These are phyloP conservation scores for Charadrius vociferus DNA, from an alignment of 2,113 vertebrate genomes.

Conservation along the genomic window DNA sequence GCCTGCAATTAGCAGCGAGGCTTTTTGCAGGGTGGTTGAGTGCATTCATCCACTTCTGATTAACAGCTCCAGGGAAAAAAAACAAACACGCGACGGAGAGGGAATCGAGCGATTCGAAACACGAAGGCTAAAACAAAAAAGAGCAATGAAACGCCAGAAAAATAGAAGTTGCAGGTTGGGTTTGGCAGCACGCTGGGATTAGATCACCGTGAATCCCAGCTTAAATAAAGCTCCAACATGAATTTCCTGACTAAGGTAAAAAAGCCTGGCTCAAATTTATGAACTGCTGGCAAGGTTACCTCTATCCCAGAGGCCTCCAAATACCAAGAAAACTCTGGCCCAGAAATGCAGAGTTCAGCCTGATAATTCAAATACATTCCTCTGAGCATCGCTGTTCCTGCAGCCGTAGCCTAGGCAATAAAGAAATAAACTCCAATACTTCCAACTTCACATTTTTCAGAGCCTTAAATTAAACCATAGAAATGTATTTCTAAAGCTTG, in stretches of 20 bases:
- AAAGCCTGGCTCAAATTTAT: conserved; percentile 46
- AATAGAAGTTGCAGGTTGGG: background rate
- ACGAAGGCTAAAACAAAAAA: background rate
- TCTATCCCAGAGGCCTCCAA: conserved; percentile 40
- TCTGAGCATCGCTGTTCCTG: background rate
- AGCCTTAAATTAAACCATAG: background rate
- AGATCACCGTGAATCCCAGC: background rate
- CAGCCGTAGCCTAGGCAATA: background rate
- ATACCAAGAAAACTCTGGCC: conserved; percentile 45
- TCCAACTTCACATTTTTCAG: background rate
- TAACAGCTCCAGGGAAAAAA: background rate
- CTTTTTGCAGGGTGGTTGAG: background rate
- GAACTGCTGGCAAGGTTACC: conserved; percentile 37
- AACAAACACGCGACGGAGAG: background rate
- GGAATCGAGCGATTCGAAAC: fast-evolving
- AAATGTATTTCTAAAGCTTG: background rate
- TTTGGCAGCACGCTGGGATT: background rate
- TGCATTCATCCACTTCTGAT: background rate
- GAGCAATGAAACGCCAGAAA: fast-evolving
- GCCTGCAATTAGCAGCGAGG: background rate
- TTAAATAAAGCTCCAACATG: conserved; percentile 24
- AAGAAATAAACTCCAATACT: background rate
- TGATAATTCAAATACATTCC: conserved; percentile 2
- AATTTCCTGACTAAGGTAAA: conserved; percentile 59
- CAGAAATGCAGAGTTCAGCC: conserved; percentile 25